A percentile compares a stretch with the other conserved stretches of the same genome.
These are phyloP conservation scores for Gandaritis pyraliata DNA, from an alignment of 2,888 invertebrate genomes.

Conservation along the genomic window DNA sequence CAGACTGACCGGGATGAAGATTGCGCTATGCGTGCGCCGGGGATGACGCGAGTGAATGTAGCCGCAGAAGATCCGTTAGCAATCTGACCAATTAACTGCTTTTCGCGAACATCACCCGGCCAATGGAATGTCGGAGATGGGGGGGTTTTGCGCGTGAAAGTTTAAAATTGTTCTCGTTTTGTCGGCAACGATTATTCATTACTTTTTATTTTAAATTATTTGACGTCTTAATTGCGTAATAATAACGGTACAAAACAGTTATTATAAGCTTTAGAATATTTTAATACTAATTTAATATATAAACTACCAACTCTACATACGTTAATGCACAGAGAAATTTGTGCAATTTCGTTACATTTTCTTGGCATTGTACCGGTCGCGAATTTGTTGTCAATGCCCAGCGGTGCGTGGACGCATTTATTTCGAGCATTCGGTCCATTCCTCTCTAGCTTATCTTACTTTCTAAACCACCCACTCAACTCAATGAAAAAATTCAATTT, in stretches of 20 bases:
- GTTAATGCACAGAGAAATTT: no score
- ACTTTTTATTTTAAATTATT: slow-evolving; percentile 45
- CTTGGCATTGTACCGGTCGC: slow-evolving; percentile 16
- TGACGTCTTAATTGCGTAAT: slow-evolving; percentile 47
- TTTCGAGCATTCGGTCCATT: slow-evolving; percentile 32
- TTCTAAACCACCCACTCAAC: slow-evolving; percentile 29
- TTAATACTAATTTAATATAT: neutral
- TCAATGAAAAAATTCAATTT: slow-evolving; percentile 1
- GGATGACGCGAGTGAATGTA: slow-evolving; percentile 69
- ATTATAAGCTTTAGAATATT: neutral
- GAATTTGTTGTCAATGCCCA: slow-evolving; percentile 33
- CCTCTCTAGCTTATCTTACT: slow-evolving; percentile 16
- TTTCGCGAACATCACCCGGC: slow-evolving; percentile 40
- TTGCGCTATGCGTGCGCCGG: slow-evolving; percentile 65
- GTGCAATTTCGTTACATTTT: slow-evolving; percentile 14
- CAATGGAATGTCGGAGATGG: slow-evolving; percentile 54
- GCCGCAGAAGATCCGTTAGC: slow-evolving; percentile 61
- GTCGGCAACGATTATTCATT: slow-evolving; percentile 46
- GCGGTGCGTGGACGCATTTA: slow-evolving; percentile 36
- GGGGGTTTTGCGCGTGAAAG: slow-evolving; percentile 69
- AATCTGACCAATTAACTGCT: slow-evolving; percentile 59
- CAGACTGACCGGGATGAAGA: slow-evolving; percentile 76
- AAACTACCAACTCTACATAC: no score
- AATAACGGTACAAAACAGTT: slow-evolving; percentile 43
- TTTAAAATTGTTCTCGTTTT: slow-evolving; percentile 48